These are phyloP conservation scores for Holothuria scabra DNA, from an alignment of 53 echinoderm and acorn worm species.

Conservation along the genomic window DNA sequence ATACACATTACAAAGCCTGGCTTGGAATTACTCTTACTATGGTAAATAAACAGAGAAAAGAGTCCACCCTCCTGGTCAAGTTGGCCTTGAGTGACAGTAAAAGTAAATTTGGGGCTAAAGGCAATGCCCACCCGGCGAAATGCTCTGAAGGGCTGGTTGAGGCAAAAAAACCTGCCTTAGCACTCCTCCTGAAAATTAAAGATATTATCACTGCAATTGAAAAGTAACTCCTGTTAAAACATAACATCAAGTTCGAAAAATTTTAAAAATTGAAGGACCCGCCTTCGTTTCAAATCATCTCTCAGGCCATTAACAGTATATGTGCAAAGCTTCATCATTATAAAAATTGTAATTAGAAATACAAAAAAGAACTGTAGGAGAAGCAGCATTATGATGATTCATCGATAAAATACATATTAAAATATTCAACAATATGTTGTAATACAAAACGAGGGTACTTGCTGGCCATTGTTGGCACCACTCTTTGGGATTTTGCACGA, in stretches of 20 bases:
- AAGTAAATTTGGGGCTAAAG: not conserved
- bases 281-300: no score
- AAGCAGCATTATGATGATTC: not conserved
- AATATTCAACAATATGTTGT: no score
- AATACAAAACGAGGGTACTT: not conserved
- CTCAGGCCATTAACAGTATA: not conserved
- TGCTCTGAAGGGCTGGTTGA: not conserved
- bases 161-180: not conserved
- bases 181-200: not conserved
- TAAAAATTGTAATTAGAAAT: slow-evolving; percentile 7
- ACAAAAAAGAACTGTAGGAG: not conserved
- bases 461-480: not conserved
- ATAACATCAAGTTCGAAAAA: no score
- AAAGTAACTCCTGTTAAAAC: not conserved
- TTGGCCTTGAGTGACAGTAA: not conserved
- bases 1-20: slow-evolving; percentile 9
- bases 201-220: not conserved
- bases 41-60: not conserved
- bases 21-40: not conserved
- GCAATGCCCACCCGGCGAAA: not conserved
- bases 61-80: not conserved
- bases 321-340: not conserved
- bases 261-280: no score
- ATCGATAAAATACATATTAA: not conserved
- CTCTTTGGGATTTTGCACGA: slow-evolving; percentile 17